Conservation (phyloP, 2,888 invertebrate genomes). For the Metacarcinus magister region DNA sequence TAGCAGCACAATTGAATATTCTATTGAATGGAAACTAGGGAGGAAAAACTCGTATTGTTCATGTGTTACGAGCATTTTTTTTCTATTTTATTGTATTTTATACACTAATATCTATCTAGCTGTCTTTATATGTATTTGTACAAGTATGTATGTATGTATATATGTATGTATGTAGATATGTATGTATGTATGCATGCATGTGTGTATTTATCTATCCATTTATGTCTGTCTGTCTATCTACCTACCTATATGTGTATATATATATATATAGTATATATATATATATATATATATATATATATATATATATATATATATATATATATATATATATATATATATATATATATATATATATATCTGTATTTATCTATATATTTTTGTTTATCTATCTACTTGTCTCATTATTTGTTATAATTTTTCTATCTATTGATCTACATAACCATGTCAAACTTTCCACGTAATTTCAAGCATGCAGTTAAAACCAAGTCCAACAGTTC, state of each 20-base stretch:
- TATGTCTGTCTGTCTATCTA: neutral
- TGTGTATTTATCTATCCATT: neutral
- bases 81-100: neutral
- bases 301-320: slow-evolving; percentile 39
- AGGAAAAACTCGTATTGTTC: neutral
- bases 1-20: slow-evolving; percentile 9
- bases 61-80: neutral
- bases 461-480: neutral
- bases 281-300: slow-evolving; percentile 52
- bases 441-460: neutral
- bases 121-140: neutral
- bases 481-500: neutral
- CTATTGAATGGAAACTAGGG: neutral
- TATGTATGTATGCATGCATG: neutral
- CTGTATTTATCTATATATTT: neutral
- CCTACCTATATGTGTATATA: neutral
- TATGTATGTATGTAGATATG: too few species aligned
- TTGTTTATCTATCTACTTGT: neutral
- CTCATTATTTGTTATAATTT: neutral
- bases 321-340: slow-evolving; percentile 53
- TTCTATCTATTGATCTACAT: neutral
- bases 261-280: neutral
- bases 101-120: neutral
- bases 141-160: neutral
- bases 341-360: neutral